Conservation (phyloP, 1,140 invertebrate genomes). For the Bombyx mandarina region DNA sequence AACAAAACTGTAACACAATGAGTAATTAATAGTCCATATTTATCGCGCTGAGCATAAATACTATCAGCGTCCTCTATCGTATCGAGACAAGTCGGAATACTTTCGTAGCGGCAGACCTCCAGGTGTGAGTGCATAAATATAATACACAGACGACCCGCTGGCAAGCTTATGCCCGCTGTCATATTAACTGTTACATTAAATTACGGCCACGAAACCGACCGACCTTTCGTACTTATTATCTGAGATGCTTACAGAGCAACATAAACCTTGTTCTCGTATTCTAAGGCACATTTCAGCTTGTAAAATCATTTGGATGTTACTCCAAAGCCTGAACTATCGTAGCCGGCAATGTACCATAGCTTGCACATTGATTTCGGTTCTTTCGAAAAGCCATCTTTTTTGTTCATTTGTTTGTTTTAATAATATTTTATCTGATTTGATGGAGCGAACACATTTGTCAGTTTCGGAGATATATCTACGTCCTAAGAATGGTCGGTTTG, state of each 20-base stretch:
- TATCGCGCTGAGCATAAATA: slow-evolving; percentile 57
- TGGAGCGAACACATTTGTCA: slow-evolving; percentile 68
- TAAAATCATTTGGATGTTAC: slow-evolving; percentile 9
- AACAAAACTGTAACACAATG: slow-evolving; percentile 58
- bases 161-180: slow-evolving; percentile 64
- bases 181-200: slow-evolving; percentile 72
- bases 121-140: slow-evolving; percentile 68
- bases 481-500: slow-evolving; percentile 29
- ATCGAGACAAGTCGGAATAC: slow-evolving; percentile 57
- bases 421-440: slow-evolving; percentile 69
- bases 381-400: slow-evolving; percentile 66
- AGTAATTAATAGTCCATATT: slow-evolving; percentile 64
- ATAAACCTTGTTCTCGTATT: slow-evolving; percentile 17
- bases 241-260: slow-evolving; percentile 7
- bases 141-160: slow-evolving; percentile 61
- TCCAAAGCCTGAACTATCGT: slow-evolving; percentile 12
- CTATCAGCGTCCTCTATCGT: slow-evolving; percentile 42
- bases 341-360: slow-evolving; percentile 47
- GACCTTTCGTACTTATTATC: slow-evolving; percentile 51
- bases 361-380: slow-evolving; percentile 69
- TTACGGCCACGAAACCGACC: slow-evolving; percentile 58
- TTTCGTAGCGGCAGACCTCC: slow-evolving; percentile 49
- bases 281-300: slow-evolving; percentile 14
- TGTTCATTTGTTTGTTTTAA: slow-evolving; percentile 70
- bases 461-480: slow-evolving; percentile 51